phyloP scores from a whole-genome alignment of 2,888 invertebrate genomes.

The Axea sp. region DNA sequence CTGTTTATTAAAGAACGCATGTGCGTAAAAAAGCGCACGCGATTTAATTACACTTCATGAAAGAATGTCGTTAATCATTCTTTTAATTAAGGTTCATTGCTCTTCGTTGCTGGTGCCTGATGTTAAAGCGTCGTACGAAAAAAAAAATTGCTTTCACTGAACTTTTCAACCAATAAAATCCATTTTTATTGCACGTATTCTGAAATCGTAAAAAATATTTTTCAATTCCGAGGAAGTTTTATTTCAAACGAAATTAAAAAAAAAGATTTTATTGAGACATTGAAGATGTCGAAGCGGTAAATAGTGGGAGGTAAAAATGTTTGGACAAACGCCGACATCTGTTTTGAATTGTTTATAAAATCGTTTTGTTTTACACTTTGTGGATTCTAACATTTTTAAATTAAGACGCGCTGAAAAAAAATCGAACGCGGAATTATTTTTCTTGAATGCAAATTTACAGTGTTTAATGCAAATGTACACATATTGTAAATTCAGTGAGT shows the following conservation, averaged over 20 bases:
- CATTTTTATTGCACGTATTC: too few species aligned
- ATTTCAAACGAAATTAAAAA: too few species aligned
- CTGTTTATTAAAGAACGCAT: constrained; percentile 38
- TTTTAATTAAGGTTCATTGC: constrained; percentile 67
- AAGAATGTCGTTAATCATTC: constrained; percentile 68
- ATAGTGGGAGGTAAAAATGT: constrained; percentile 2
- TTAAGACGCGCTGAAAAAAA: too few species aligned
- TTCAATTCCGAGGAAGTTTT: too few species aligned
- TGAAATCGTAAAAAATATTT: too few species aligned
- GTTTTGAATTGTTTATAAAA: constrained; percentile 2
- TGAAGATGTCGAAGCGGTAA: background rate
- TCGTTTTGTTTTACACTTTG: background rate
- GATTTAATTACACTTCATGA: constrained; percentile 70
- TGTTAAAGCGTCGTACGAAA: constrained; percentile 1
- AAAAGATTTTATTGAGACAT: background rate
- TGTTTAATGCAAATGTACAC: too few species aligned
- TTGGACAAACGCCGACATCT: constrained; percentile 2
- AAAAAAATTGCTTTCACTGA: background rate
- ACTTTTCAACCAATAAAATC: too few species aligned
- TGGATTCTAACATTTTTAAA: too few species aligned
- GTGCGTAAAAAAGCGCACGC: constrained; percentile 51
- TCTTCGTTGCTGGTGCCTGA: constrained; percentile 24
- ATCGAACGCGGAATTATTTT: too few species aligned
- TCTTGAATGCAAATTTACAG: too few species aligned
- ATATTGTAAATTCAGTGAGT: too few species aligned